A percentile compares a stretch with the other conserved stretches of the same genome.
phyloP scores from a whole-genome alignment of 2,888 invertebrate genomes.

The Clepsis dumicolana region DNA sequence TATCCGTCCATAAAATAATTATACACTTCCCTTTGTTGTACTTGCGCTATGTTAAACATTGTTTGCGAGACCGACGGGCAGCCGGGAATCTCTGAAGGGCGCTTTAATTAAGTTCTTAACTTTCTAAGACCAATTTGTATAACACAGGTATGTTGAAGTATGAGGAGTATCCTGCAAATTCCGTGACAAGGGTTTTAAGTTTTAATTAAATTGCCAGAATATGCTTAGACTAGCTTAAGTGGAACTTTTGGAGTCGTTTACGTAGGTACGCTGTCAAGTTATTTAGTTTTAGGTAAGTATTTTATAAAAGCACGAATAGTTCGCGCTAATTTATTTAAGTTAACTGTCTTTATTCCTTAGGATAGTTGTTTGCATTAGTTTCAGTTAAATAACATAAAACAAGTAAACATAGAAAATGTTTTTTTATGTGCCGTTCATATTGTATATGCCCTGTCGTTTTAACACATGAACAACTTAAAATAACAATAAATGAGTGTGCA shows the following conservation, averaged over 20 bases:
- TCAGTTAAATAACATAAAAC: too few relatives aligned
- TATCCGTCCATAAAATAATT: constrained; percentile 32
- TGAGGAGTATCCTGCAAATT: constrained; percentile 55
- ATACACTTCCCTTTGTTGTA: constrained; percentile 40
- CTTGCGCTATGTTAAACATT: constrained; percentile 51
- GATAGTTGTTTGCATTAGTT: not conserved
- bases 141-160: constrained; percentile 50
- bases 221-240: constrained; percentile 38
- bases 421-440: too few relatives aligned
- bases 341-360: not conserved
- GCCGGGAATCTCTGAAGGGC: constrained; percentile 51
- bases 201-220: constrained; percentile 63
- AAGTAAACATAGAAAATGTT: too few relatives aligned
- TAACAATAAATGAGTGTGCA: too few relatives aligned
- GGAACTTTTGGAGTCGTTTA: constrained; percentile 47
- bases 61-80: constrained; percentile 50
- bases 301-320: not conserved
- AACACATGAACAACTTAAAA: too few relatives aligned
- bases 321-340: not conserved
- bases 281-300: constrained; percentile 32
- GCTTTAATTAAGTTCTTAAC: constrained; percentile 63
- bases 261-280: constrained; percentile 44
- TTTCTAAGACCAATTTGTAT: constrained; percentile 58
- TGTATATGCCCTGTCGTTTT: too few relatives aligned
- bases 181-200: constrained; percentile 60